Evolutionary conservation across 2,888 invertebrate genomes (phyloP), one percentile per base, ranked within the genome.

Genomic region (Cataglyphis rosenhaueri): DNA sequence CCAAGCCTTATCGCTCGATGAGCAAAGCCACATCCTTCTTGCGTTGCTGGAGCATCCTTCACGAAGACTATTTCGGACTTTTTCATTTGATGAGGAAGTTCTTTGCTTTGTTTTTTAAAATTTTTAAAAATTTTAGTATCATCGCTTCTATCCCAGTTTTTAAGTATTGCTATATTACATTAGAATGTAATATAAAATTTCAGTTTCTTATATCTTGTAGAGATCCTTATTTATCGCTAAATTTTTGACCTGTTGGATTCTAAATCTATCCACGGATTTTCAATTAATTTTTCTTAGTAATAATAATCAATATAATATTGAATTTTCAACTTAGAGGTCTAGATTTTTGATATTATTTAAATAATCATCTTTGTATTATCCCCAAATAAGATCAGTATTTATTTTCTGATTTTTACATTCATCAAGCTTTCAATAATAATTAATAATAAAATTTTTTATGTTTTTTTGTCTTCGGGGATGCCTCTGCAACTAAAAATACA

Each of bases 401-500:
- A 4, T 62, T 29, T 61, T 32, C 48, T 9, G 10, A 0, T n/a
- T 25, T 10, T 18, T 12, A 65, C 25, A 41, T 21, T 44, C n/a
- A 0, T 64, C 48, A 48, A 35, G n/a, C 10, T 29, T 10, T 0
- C 0, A 15, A 52, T n/a, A 52, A 52, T n/a, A 52, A 8, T 52
- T 8, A 8, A 44, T 44, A 52, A n/a, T 52, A 52, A 52, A 6
- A n/a, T 52, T 32, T 44, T 32, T 41, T 10, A 29, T 10, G 4
- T 25, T 8, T n/a, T 8, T n/a, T 55, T 3, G 5, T 66, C 59
- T 10, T 59, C 32, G 35, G 75, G 66, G 68, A 29, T 90, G 91
- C 89, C 90, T 92, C 86, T 84, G 87, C 83, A 83, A 85, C 84
- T 70, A 71, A 61, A 81, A 82, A 83, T 85, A 85, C 83, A 89